phyloP scores from a whole-genome alignment of 2,113 vertebrate species.

The Myrmecobius fasciatus region DNA sequence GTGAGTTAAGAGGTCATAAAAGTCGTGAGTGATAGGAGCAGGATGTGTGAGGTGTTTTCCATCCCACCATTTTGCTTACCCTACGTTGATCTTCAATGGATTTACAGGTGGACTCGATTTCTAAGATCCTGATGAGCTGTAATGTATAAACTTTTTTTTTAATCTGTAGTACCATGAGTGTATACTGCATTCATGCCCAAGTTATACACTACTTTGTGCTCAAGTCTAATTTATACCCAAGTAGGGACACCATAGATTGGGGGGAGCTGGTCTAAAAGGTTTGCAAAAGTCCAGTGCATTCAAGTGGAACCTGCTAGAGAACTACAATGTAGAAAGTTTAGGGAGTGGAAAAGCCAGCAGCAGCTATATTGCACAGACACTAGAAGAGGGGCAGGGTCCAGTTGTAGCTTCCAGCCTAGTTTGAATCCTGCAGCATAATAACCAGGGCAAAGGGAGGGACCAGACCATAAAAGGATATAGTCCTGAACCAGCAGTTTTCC shows the following conservation, averaged over 20 bases:
- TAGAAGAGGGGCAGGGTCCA: background rate
- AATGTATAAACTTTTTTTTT: background rate
- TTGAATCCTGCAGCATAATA: background rate
- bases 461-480: background rate
- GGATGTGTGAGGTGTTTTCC: background rate
- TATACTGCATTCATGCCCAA: background rate
- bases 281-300: background rate
- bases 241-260: background rate
- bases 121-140: background rate
- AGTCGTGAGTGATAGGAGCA: background rate
- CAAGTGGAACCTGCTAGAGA: background rate
- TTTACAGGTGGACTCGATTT: background rate
- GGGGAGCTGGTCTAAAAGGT: background rate
- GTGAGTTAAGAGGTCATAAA: background rate
- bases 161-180: background rate
- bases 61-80: background rate
- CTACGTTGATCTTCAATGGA: background rate
- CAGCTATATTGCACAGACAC: background rate
- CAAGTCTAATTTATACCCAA: background rate
- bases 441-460: background rate
- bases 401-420: background rate
- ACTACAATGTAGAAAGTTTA: background rate
- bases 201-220: background rate
- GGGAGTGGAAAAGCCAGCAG: background rate
- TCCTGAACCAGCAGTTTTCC: background rate